A percentile compares a stretch with the other conserved stretches of the same genome.
These are phyloP conservation scores for Thripadectes ignobilis DNA, from an alignment of 2,797 vertebrate species.

Conservation along the genomic window DNA sequence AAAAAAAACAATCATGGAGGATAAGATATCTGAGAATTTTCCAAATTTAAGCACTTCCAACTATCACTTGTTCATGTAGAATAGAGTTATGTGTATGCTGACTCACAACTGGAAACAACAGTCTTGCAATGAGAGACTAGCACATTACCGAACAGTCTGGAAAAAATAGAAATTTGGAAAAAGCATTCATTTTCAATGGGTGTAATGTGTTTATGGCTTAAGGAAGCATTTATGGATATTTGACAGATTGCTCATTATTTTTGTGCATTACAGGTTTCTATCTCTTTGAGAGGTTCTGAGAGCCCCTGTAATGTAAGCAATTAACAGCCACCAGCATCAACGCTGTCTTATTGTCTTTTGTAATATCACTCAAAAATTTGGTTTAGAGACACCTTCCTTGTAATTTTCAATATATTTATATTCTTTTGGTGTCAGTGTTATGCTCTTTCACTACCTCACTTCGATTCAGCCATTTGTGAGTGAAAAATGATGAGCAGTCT, in stretches of 20 bases:
- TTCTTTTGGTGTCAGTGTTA: not conserved
- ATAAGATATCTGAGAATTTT: not conserved
- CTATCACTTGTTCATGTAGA: not conserved
- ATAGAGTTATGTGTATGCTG: not conserved
- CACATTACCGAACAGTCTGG: not conserved
- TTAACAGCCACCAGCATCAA: not conserved
- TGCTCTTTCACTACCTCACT: not conserved
- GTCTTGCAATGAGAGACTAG: not conserved
- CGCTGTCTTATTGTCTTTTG: not conserved
- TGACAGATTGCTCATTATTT: not conserved
- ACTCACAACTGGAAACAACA: not conserved
- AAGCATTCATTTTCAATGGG: not conserved
- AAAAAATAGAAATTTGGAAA: not conserved
- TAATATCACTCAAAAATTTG: not conserved
- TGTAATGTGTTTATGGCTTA: not conserved
- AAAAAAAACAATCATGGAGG: not conserved
- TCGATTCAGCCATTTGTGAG: not conserved
- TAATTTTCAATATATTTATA: not conserved
- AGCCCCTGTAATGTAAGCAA: not conserved
- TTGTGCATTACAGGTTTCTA: not conserved
- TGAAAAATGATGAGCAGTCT: not conserved
- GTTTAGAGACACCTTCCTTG: not conserved
- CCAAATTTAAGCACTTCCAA: not conserved
- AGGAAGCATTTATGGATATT: not conserved
- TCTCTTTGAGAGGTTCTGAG: not conserved